Base-by-base conservation (phyloP, 2,888 invertebrate genomes). In the Frankliniella fusca region DNA sequence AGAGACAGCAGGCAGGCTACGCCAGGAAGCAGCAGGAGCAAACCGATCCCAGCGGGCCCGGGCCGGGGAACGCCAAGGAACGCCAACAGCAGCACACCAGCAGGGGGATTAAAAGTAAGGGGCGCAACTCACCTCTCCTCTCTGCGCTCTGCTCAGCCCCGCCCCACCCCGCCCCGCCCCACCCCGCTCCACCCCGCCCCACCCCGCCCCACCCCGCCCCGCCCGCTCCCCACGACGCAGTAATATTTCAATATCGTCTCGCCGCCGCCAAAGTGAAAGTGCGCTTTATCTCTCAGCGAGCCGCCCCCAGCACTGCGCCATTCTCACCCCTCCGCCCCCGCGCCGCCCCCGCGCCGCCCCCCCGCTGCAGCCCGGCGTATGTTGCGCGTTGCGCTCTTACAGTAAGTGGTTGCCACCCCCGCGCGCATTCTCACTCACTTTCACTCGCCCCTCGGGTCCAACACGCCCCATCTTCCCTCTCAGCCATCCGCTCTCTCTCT, bases 231-330 rank as follows among this genome's bases (percentile, higher is more conserved):
- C 70, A 3, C 27, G 70, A 27, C 70, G 70, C 70, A 76, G 70
- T 27, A 23, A 76, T 76, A 76, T 76, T 76, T 76, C 70, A 76
- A 76, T 76, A 76, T 76, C 70, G 70, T 27, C 70, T 23, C 27
- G 70, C 70, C 65, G 65, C 23, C 70, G 70, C 27, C 70, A 76
- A 76, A 76, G 70, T 76, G 70, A 76, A 76, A 76, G 70, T 76
- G 70, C 70, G 70, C 70, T 27, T 27, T 27, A 23, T 70, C 23
- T 70, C 27, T 27, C 70, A 7, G 23, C 38, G 38, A 5, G 3
- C 38, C 38, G 38, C 38, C 38, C 38, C 10, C 70, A 65, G 54
- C 65, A 18, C 54, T 54, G 54, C 54, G 54, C 54, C 54, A 54
- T 10, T 15, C 70, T 23, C 70, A 70, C n/a, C n/a, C 65, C 65